A percentile compares a stretch with the other conserved stretches of the same genome.
Evolutionary conservation across 2,797 vertebrate genomes (phyloP).

Genomic region (Cynopterus sphinx): DNA sequence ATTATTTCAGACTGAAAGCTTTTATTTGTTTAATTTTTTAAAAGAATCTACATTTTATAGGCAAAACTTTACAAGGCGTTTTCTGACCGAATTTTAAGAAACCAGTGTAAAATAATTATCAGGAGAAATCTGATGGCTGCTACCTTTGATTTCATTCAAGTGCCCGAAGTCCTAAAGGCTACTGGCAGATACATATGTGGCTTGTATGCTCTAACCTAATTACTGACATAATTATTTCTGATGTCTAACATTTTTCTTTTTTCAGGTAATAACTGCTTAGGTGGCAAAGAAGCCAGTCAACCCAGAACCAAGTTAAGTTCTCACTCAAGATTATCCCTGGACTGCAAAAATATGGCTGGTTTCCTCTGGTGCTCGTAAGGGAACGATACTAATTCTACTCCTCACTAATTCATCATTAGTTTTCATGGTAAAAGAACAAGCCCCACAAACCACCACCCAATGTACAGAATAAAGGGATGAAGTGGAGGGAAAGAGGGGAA

Average conservation of each 20-base stretch:
- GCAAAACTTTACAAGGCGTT: not conserved
- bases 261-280: not conserved
- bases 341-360: not conserved
- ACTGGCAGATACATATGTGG: not conserved
- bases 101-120: not conserved
- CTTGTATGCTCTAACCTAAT: not conserved
- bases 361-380: not conserved
- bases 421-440: not conserved
- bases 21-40: not conserved
- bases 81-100: slow-evolving; percentile 15
- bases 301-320: not conserved
- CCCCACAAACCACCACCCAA: not conserved
- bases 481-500: not conserved
- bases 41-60: not conserved
- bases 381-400: not conserved
- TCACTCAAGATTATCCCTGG: not conserved
- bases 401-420: not conserved
- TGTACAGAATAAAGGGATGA: not conserved
- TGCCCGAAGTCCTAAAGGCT: too few species aligned
- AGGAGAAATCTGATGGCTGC: not conserved
- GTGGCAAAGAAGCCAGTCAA: not conserved
- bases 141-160: not conserved
- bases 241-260: not conserved
- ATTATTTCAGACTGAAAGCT: not conserved
- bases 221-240: slow-evolving; percentile 25